phyloP scores from a whole-genome alignment of 2,113 vertebrate genomes.

The Cavia aperea region DNA sequence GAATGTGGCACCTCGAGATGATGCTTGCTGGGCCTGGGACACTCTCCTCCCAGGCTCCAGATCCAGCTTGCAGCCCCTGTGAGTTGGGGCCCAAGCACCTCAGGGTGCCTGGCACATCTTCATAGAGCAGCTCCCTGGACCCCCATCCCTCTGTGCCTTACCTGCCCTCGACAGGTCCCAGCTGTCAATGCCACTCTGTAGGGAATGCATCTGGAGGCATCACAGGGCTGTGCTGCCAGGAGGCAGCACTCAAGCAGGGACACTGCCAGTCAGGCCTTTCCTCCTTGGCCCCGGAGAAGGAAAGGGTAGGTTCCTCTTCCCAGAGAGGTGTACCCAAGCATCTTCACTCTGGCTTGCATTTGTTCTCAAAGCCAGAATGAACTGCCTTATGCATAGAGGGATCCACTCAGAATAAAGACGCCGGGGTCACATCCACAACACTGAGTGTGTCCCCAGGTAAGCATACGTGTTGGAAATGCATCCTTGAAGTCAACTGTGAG shows the following conservation, averaged over 20 bases:
- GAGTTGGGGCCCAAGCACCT: background rate
- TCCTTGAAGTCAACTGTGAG: background rate
- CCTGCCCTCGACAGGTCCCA: background rate
- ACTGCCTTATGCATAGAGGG: background rate
- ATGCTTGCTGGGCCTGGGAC: background rate
- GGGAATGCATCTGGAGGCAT: background rate
- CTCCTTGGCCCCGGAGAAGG: background rate
- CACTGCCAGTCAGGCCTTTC: background rate
- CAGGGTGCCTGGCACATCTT: background rate
- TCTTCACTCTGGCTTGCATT: conserved; percentile 17
- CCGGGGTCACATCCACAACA: background rate
- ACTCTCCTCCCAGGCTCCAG: background rate
- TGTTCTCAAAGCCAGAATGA: conserved; percentile 11
- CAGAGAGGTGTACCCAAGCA: background rate
- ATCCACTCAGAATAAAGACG: background rate
- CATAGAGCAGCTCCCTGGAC: background rate
- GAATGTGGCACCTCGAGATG: background rate
- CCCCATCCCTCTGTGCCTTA: background rate
- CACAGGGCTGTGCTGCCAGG: background rate
- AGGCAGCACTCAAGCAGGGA: background rate
- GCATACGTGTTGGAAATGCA: background rate
- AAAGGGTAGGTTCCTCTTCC: background rate
- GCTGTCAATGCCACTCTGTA: background rate
- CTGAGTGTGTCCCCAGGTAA: background rate
- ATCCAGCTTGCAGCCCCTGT: background rate